phyloP scores from a whole-genome alignment of 2,113 vertebrate genomes.

The Tretioscincus oriximinensis region DNA sequence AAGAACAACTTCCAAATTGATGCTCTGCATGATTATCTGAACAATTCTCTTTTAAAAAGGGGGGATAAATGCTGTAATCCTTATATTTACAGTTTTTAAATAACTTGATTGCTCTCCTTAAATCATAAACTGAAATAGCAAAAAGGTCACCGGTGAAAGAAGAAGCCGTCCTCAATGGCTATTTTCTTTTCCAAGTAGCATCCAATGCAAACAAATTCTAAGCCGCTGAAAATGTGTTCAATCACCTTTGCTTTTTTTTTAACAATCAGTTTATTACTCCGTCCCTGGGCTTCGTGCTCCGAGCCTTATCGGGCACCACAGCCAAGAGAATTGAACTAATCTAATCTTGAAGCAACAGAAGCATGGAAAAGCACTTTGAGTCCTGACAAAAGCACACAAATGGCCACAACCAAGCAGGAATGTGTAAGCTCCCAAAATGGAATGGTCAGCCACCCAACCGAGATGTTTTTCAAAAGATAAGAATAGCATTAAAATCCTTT shows the following conservation, averaged over 20 bases:
- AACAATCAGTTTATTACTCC: neutral
- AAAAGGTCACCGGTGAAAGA: neutral
- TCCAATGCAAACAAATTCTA: neutral
- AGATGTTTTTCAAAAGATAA: conserved; percentile 20
- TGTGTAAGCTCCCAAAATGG: neutral
- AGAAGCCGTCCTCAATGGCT: neutral
- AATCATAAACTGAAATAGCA: neutral
- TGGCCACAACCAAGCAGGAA: neutral
- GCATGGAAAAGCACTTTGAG: conserved; percentile 34
- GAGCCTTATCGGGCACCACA: conserved; percentile 31
- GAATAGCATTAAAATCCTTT: neutral
- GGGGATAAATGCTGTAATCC: neutral
- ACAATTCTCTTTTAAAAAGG: neutral
- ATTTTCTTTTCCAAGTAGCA: neutral
- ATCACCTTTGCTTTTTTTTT: conserved; percentile 23
- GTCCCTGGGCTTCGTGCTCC: neutral
- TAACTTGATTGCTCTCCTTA: neutral
- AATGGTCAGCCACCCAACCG: neutral
- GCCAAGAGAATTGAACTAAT: conserved; percentile 26
- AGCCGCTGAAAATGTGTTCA: conserved; percentile 16
- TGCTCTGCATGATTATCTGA: neutral
- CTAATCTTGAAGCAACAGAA: conserved; percentile 41
- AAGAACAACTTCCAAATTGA: too few species aligned
- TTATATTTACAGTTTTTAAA: neutral
- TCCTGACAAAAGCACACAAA: conserved; percentile 23